These are phyloP conservation scores for Dynastes grantii DNA, from an alignment of 2,888 invertebrate species.

Conservation along the genomic window DNA sequence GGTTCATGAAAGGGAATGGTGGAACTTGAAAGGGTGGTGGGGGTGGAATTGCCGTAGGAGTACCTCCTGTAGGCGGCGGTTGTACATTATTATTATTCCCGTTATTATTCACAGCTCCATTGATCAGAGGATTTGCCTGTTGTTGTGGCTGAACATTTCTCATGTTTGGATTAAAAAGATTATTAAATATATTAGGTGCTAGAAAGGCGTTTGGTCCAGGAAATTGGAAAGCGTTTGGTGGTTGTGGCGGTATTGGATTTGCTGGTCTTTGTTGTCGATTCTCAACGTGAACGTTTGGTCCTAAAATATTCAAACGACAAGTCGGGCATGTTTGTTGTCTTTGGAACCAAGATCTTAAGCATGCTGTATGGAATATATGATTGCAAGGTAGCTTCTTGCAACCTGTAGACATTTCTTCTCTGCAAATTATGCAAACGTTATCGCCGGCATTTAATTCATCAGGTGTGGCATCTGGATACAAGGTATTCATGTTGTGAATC, in stretches of 20 bases:
- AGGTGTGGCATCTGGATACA: conserved; percentile 96
- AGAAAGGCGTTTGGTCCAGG: conserved; percentile 60
- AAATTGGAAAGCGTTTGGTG: conserved; percentile 54
- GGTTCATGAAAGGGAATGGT: conserved; percentile 72
- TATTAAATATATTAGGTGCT: conserved; percentile 59
- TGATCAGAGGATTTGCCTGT: conserved; percentile 59
- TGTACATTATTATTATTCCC: conserved; percentile 51
- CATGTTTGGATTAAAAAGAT: conserved; percentile 58
- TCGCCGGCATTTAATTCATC: conserved; percentile 94
- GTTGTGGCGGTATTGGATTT: conserved; percentile 52
- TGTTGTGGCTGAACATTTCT: conserved; percentile 59
- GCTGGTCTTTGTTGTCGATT: conserved; percentile 54
- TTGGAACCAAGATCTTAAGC: conserved; percentile 99
- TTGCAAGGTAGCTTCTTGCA: conserved; percentile 99
- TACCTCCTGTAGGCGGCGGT: conserved; percentile 42
- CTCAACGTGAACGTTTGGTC: conserved; percentile 59
- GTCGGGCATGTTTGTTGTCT: conserved; percentile 99
- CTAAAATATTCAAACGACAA: conserved; percentile 88
- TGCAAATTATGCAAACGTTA: conserved; percentile 99
- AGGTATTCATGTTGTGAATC: conserved; percentile 97
- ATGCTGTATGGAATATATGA: conserved; percentile 99
- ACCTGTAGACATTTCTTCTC: conserved; percentile 81
- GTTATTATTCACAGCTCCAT: conserved; percentile 53
- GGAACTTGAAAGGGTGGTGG: conserved; percentile 74
- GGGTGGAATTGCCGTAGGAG: conserved; percentile 60